Base-by-base conservation (phyloP, 2,113 vertebrate species). In the Bubo blakistoni region DNA sequence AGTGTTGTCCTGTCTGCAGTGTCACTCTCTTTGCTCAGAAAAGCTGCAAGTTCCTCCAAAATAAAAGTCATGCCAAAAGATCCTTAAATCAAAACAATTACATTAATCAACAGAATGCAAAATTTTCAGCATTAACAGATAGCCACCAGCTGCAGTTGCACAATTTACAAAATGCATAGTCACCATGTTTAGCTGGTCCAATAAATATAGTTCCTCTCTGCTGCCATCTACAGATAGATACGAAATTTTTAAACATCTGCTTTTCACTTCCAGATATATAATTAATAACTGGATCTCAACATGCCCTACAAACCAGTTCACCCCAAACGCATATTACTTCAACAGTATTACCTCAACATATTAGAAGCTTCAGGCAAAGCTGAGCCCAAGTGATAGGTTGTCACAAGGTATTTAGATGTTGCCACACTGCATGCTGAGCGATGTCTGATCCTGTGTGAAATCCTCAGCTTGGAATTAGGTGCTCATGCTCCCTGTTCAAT, bases 161-260 rank as follows among this genome's bases (percentile, higher is more conserved):
- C 26, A 57, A 70, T 83, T 81, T 29, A 65, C 6, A 88, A 89
- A 88, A 74, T 22, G 62, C 18, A 1, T 3, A 30, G 59, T 77
- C 88, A 86, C 59, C 67, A 21, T 32, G 38, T 72, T 85, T 51
- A 87, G 55, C 54, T 32, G 46, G 36, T 54, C 47, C 32, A 71
- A 66, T 32, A 79, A 78, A 55, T 24, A 73, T 6, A 3, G 0
- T 27, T 96, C 51, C 71, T 91, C 92, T 95, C 57, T 97, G 77
- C 93, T 91, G 94, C 96, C 96, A 96, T 54, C 95, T 97, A 92
- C 69, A 94, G 95, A 84, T 6, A 66, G 10, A 49, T 20, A 42
- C 2, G 46, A 17, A 34, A 11, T 44, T 13, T n/a, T 16, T 6
- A 7, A 34, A 59, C 49, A 67, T 8, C 16, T n/a, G 29, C 12